Conservation (phyloP, 2,888 invertebrate genomes). For the Dynastes maya region DNA sequence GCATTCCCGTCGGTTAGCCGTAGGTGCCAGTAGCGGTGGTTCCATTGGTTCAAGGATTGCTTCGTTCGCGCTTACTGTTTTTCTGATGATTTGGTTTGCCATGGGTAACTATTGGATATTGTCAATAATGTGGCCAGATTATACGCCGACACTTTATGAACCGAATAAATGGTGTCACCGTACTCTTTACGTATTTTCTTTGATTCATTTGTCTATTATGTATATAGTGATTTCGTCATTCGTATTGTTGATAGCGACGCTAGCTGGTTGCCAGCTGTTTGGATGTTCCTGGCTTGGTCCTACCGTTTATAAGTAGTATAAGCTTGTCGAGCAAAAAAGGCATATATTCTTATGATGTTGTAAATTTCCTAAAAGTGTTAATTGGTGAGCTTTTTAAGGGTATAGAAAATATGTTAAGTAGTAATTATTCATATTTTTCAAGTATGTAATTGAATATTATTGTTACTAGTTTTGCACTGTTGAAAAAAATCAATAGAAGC, state of each 20-base stretch:
- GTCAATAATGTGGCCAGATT: constrained; percentile 84
- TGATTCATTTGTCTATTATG: constrained; percentile 81
- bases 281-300: constrained; percentile 81
- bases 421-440: too few relatives aligned
- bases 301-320: constrained; percentile 76
- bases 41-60: constrained; percentile 77
- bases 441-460: too few relatives aligned
- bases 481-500: too few relatives aligned
- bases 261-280: constrained; percentile 81
- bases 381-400: too few relatives aligned
- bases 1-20: constrained; percentile 72
- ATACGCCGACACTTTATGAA: constrained; percentile 80
- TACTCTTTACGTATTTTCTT: constrained; percentile 83
- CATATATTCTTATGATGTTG: constrained; percentile 23
- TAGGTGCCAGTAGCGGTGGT: constrained; percentile 69
- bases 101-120: constrained; percentile 80
- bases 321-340: not conserved
- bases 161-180: constrained; percentile 87
- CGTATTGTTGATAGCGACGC: constrained; percentile 74
- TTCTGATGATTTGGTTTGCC: constrained; percentile 83
- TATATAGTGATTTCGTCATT: constrained; percentile 77
- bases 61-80: constrained; percentile 78
- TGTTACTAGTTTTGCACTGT: too few relatives aligned
- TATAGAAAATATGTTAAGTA: too few relatives aligned
- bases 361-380: too few relatives aligned